Conservation (phyloP, 2,797 vertebrate genomes). For the Sebastes jordani region DNA sequence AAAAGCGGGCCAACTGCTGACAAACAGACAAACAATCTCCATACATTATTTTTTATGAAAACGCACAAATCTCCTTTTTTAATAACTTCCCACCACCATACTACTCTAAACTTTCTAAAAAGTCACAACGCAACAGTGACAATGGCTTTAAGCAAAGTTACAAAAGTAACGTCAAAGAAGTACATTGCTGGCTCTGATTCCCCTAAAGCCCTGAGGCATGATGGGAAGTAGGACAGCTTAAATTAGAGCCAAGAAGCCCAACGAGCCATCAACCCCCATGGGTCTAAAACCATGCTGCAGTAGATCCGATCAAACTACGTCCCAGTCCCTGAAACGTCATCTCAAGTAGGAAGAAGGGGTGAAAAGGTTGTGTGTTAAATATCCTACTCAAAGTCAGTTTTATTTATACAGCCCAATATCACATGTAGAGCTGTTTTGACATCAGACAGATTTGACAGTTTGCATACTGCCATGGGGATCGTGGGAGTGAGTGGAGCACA, state of each 20-base stretch:
- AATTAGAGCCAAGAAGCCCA: conserved; percentile 45
- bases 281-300: conserved; percentile 4
- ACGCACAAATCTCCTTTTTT: neutral
- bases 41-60: neutral
- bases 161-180: neutral
- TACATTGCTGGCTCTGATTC: conserved; percentile 23
- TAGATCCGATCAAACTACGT: neutral
- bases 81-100: neutral
- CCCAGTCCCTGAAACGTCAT: neutral
- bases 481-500: conserved; percentile 27
- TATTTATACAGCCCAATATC: neutral
- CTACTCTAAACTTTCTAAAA: neutral
- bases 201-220: conserved; percentile 41
- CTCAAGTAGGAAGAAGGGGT: neutral
- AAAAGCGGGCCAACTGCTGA: neutral
- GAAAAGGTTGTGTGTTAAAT: neutral
- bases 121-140: neutral
- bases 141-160: conserved; percentile 27
- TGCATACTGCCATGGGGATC: conserved; percentile 6
- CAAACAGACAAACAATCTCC: neutral
- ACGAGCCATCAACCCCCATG: neutral
- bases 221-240: conserved; percentile 60
- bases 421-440: neutral
- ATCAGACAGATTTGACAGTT: conserved; percentile 27
- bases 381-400: neutral